Base-by-base conservation (phyloP, 2,113 vertebrate species). In the Dermatemys mawii region DNA sequence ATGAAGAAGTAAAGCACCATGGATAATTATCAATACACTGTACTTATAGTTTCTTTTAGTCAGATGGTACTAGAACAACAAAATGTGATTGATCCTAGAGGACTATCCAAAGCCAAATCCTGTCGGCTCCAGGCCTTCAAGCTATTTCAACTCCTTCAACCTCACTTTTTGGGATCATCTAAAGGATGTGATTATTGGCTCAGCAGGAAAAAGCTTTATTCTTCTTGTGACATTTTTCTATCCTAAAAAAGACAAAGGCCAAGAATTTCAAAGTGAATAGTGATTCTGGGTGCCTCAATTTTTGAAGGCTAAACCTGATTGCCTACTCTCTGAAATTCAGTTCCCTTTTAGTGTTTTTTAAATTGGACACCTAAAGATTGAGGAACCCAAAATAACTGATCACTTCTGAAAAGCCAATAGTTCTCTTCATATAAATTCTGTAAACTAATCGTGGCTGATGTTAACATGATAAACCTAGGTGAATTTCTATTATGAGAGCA, bases 361-460 rank as follows among this genome's bases (percentile, higher is more conserved):
- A 87, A 11, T 19, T 82, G n/a, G 89, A 84, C 6, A 92, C 91
- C 85, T 44, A 83, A 51, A 85, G 80, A 78, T 49, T 81, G 63
- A 79, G 81, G 55, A 53, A 8, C 2, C 3, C 87, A 10, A 41
- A 70, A 79, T 82, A 48, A 84, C 35, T 1, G 0, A 1, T 1
- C 4, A 1, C 11, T 94, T 91, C 87, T 44, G 83, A 93, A 94
- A 92, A 6, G 3, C 19, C 44, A 87, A 13, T 2, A 11, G 1
- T 70, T 91, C 38, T 89, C 90, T 81, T 88, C 48, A 80, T 55
- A 84, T 11, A 84, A 90, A 80, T 60, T 92, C 84, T 78, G 83
- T 91, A 97, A 97, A 94, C 90, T 51, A 96, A 91, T 95, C 95
- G 94, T 96, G 96, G 93, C 89, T 97, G 80, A 80, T 95, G 88